A percentile compares a stretch with the other conserved stretches of the same genome.
Conservation (phyloP, 2,797 vertebrate genomes). For the Sphenopsis melanotis region DNA sequence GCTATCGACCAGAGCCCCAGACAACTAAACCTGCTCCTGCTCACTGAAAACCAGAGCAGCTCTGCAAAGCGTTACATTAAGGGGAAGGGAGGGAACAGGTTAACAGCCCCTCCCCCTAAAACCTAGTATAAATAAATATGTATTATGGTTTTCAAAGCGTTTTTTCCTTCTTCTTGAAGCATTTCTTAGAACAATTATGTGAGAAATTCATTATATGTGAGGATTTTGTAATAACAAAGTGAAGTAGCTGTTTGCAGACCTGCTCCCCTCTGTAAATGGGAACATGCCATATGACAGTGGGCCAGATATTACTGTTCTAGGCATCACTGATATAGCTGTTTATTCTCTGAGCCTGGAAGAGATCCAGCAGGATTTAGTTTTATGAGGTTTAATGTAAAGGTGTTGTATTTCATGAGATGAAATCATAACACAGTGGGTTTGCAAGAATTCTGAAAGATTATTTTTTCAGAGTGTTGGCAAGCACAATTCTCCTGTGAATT, state of each 20-base stretch:
- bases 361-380: conserved; percentile 77
- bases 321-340: conserved; percentile 75
- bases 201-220: conserved; percentile 62
- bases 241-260: conserved; percentile 64
- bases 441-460: conserved; percentile 81
- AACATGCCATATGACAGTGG: conserved; percentile 57
- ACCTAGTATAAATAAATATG: neutral
- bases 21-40: neutral
- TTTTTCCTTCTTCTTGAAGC: conserved; percentile 5
- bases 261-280: conserved; percentile 38
- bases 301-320: conserved; percentile 70
- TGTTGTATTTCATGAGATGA: conserved; percentile 84
- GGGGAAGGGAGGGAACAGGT: neutral
- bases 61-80: neutral
- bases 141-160: conserved; percentile 6
- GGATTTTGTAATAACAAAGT: conserved; percentile 63
- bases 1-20: neutral
- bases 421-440: conserved; percentile 82
- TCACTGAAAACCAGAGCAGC: neutral
- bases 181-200: conserved; percentile 60
- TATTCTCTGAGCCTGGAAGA: conserved; percentile 74
- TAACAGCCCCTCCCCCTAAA: neutral
- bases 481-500: conserved; percentile 70
- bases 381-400: conserved; percentile 83
- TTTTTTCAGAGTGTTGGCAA: conserved; percentile 81